These are phyloP conservation scores for Bradynema listronoti DNA, from an alignment of 1,140 invertebrate species.

Conservation along the genomic window DNA sequence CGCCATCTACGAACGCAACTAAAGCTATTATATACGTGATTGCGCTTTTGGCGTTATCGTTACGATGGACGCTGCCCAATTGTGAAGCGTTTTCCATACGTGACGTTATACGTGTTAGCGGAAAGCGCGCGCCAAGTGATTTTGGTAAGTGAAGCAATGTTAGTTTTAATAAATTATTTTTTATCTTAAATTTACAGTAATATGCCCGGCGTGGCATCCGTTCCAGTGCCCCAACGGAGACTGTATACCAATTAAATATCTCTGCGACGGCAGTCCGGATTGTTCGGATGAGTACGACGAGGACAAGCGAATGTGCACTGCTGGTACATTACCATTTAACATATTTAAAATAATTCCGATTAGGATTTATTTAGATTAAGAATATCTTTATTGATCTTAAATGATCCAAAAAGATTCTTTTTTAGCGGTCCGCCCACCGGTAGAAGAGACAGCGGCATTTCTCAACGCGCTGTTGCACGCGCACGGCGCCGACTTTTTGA, in stretches of 20 bases:
- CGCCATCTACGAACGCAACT: no score
- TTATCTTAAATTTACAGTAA: constrained; percentile 28
- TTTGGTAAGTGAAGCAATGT: no score
- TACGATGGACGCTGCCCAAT: no score
- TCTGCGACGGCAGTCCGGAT: constrained; percentile 78
- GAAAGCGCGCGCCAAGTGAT: no score
- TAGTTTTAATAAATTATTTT: constrained; percentile 21
- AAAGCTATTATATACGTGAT: no score
- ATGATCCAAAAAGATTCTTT: constrained; percentile 14
- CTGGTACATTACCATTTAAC: constrained; percentile 74
- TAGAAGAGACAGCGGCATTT: constrained; percentile 89
- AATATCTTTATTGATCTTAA: background rate
- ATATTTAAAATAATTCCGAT: no score
- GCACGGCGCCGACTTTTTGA: constrained; percentile 88
- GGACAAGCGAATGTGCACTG: constrained; percentile 82
- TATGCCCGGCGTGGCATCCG: constrained; percentile 66
- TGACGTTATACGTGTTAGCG: constrained; percentile 20
- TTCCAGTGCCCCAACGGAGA: constrained; percentile 87
- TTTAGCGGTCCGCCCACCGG: constrained; percentile 84
- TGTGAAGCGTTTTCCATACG: constrained; percentile 35
- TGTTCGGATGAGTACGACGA: constrained; percentile 82
- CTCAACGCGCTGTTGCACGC: constrained; percentile 81
- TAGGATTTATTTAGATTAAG: no score
- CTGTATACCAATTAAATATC: constrained; percentile 80
- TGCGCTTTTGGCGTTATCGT: no score